A percentile compares a stretch with the other conserved stretches of the same genome.
Evolutionary conservation across 2,888 invertebrate genomes (phyloP).

Genomic region (Hartigia nigra): DNA sequence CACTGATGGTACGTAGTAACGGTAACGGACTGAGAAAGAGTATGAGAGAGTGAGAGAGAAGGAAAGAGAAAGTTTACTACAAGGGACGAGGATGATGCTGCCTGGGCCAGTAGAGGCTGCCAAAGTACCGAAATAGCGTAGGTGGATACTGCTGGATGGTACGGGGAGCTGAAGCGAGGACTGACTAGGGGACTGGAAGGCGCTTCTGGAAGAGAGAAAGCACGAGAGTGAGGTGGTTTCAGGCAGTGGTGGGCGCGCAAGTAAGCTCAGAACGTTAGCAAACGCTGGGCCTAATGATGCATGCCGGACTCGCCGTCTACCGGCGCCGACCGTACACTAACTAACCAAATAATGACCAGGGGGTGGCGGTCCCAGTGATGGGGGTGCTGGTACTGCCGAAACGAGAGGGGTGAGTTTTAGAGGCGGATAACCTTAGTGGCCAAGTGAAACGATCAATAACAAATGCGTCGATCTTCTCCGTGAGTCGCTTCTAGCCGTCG

Average conservation of each 20-base stretch:
- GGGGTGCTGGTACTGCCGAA: constrained; percentile 19
- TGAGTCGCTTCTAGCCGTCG: neutral
- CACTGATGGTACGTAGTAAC: constrained; percentile 10
- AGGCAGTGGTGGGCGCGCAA: constrained; percentile 25
- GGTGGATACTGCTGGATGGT: neutral
- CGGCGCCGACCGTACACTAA: constrained; percentile 50
- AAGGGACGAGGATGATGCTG: constrained; percentile 16
- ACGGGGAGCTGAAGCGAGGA: neutral
- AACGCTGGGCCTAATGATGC: constrained; percentile 51
- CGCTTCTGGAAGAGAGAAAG: constrained; percentile 8
- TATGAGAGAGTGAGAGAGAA: neutral
- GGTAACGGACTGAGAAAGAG: neutral
- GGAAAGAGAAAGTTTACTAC: constrained; percentile 12
- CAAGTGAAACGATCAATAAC: constrained; percentile 10
- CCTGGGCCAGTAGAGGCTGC: neutral
- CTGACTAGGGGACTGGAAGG: constrained; percentile 3
- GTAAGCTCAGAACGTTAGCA: constrained; percentile 46
- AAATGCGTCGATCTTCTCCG: constrained; percentile 7
- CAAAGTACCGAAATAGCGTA: neutral
- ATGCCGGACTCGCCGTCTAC: constrained; percentile 37
- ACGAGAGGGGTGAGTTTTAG: neutral
- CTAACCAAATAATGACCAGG: constrained; percentile 50
- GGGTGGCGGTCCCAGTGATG: constrained; percentile 29
- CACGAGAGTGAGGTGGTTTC: constrained; percentile 21
- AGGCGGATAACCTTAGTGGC: constrained; percentile 5